A percentile compares a stretch with the other conserved stretches of the same genome.
phyloP scores from a whole-genome alignment of 2,113 vertebrate species.

The Arothron firmamentum region DNA sequence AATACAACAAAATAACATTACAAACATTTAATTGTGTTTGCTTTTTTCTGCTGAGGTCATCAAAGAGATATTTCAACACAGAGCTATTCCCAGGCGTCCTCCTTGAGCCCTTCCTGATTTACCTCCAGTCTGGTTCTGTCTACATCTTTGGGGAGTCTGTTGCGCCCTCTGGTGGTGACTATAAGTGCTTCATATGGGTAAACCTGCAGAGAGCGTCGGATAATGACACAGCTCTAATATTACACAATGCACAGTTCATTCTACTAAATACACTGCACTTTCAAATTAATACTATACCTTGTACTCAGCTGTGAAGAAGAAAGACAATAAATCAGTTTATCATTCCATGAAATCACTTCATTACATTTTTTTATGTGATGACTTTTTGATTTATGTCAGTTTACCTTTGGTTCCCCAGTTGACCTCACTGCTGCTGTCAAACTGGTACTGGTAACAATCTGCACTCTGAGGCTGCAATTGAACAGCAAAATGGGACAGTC shows the following conservation, averaged over 20 bases:
- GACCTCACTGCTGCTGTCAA: constrained; percentile 87
- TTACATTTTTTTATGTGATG: constrained; percentile 23
- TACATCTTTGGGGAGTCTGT: constrained; percentile 90
- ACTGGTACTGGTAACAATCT: constrained; percentile 96
- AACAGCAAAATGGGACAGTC: background rate
- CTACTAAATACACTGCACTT: background rate
- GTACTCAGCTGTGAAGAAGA: constrained; percentile 80
- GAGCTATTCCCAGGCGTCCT: background rate
- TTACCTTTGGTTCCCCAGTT: constrained; percentile 97
- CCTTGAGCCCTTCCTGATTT: constrained; percentile 25
- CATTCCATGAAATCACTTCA: constrained; percentile 7
- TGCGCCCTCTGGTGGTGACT: constrained; percentile 93
- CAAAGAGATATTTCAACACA: too few relatives aligned
- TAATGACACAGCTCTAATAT: background rate
- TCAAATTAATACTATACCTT: constrained; percentile 78
- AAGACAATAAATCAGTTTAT: constrained; percentile 41
- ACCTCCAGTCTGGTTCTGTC: constrained; percentile 95
- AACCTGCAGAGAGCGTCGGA: constrained; percentile 70
- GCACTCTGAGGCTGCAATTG: constrained; percentile 77
- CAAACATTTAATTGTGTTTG: too few relatives aligned
- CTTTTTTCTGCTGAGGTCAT: too few relatives aligned
- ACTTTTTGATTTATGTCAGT: constrained; percentile 24
- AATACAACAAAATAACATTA: too few relatives aligned
- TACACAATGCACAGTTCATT: background rate
- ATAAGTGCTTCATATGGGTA: constrained; percentile 93